Base-by-base conservation (phyloP, 2,113 vertebrate genomes). In the Acanthisitta chloris region DNA sequence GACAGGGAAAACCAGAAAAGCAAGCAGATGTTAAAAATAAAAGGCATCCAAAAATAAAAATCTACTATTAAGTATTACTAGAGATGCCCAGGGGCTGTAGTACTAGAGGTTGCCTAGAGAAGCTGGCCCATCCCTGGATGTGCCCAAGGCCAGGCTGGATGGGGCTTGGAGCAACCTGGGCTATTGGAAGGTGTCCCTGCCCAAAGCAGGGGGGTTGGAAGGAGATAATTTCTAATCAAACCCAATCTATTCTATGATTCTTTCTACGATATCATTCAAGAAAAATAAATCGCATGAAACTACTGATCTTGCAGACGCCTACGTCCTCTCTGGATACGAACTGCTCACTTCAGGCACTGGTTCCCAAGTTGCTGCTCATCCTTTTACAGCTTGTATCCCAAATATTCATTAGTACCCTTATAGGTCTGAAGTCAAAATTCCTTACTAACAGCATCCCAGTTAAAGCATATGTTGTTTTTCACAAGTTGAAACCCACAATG, bases 381-480 rank as follows among this genome's bases (percentile, higher is more conserved):
- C 8, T 3, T 72, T 90, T 80, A 38, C 74, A 92, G 76, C 45
- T 95, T 73, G 34, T 40, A 90, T 24, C 71, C 73, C 76, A 69
- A 88, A 46, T 38, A 55, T 48, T 86, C 57, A 80, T 76, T 36
- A 92, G 71, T 23, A 51, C 25, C 58, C 67, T 45, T 31, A 36
- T 3, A 80, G 62, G 86, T 77, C 79, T 90, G 46, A 86, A 86
- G 92, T 86, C 62, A 93, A 83, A 86, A 57, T 46, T 69, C 9
- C 3, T 69, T 38, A 82, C 80, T 72, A 94, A 82, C 57, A 86
- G 26, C 17, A 73, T 36, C 25, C 55, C 62, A 46, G 71, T 55
- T 72, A 38, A 93, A 83, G 61, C 91, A 67, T 81, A 81, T 79
- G 82, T 31, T 82, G 74, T 26, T 90, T 94, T 90, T 95, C 82